Conservation (phyloP, 2,113 vertebrate species). For the Machaerirhynchus nigripectus region DNA sequence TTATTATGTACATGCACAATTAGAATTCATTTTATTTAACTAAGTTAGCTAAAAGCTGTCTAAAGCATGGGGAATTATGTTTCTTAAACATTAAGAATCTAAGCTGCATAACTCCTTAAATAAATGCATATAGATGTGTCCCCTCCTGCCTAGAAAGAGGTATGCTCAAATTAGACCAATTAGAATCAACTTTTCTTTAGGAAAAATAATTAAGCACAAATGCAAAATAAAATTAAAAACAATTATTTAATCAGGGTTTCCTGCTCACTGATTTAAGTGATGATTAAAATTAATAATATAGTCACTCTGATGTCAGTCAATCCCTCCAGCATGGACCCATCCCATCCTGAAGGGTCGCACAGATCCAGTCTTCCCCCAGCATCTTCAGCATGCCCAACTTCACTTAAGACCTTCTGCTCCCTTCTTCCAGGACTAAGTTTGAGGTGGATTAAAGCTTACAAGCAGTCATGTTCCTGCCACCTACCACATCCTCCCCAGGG, state of each 20-base stretch:
- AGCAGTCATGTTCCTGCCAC: not conserved
- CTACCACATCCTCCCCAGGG: not conserved
- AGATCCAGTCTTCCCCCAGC: not conserved
- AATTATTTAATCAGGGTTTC: slow-evolving; percentile 68
- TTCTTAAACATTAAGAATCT: slow-evolving; percentile 15
- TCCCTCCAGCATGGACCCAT: not conserved
- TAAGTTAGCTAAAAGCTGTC: not conserved
- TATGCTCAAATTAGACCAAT: slow-evolving; percentile 54
- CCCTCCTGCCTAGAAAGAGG: not conserved
- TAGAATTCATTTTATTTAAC: not conserved
- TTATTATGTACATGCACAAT: not conserved
- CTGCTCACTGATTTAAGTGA: slow-evolving; percentile 55
- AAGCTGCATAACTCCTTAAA: not conserved
- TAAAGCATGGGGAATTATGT: not conserved
- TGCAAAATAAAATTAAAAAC: slow-evolving; percentile 63
- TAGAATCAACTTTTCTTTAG: slow-evolving; percentile 63
- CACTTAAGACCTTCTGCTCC: not conserved
- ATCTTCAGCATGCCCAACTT: not conserved
- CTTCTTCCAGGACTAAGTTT: not conserved
- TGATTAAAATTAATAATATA: slow-evolving; percentile 57
- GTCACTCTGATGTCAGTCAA: slow-evolving; percentile 24
- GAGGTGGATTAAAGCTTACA: not conserved
- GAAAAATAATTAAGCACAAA: slow-evolving; percentile 65
- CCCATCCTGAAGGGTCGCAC: not conserved
- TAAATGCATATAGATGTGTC: not conserved